phyloP scores from a whole-genome alignment of 2,113 vertebrate species.

The Mirza zaza region DNA sequence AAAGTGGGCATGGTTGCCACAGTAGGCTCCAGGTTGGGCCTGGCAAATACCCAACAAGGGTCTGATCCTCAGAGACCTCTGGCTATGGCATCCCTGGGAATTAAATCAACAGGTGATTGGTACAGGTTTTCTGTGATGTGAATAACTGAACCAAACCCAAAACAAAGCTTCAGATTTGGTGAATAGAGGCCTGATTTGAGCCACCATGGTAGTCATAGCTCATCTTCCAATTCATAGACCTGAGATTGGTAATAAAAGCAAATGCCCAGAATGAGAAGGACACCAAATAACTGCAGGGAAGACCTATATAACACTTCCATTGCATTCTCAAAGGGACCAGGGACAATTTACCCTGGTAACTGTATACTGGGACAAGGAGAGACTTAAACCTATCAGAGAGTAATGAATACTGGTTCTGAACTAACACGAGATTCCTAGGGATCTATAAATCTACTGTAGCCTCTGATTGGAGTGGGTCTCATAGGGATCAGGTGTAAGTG shows the following conservation, averaged over 20 bases:
- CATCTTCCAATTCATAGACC: not conserved
- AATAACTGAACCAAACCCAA: not conserved
- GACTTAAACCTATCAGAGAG: not conserved
- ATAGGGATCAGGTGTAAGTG: not conserved
- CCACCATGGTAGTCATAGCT: not conserved
- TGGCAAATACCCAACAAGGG: not conserved
- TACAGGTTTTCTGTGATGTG: not conserved
- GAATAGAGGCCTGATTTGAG: not conserved
- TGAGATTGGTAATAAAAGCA: not conserved
- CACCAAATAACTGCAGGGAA: not conserved
- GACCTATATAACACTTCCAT: not conserved
- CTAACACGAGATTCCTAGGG: not conserved
- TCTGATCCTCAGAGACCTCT: not conserved
- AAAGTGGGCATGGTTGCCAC: not conserved
- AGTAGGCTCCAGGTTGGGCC: not conserved
- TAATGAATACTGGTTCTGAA: not conserved
- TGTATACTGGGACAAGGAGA: not conserved
- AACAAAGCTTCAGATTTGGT: not conserved
- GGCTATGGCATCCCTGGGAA: not conserved
- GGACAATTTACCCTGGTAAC: not conserved
- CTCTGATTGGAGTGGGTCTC: not conserved
- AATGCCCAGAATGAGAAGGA: not conserved
- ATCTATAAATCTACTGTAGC: not conserved
- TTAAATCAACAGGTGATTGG: not conserved
- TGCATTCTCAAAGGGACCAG: not conserved